Evolutionary conservation across 1,140 invertebrate species (phyloP), one percentile per base, ranked within the genome.

Genomic region (Rhizoglyphus robini): DNA sequence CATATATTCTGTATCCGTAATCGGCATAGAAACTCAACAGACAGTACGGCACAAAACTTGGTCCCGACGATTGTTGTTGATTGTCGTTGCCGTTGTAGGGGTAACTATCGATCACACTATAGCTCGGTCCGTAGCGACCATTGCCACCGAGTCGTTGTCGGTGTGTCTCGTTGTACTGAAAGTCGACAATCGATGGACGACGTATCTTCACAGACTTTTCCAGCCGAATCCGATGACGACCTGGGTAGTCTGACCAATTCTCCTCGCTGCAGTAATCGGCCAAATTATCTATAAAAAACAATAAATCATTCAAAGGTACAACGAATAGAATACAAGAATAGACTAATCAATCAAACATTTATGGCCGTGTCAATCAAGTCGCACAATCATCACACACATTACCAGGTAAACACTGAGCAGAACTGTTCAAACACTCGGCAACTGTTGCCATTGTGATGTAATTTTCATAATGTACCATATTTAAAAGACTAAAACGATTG

Each of bases 181-280:
- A 60, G 27, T 60, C 58, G 18, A 60, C 15, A 11, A 60, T 60
- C 2, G 58, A 60, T 46, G 58, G 58, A 4, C 13, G 29, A 3
- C 58, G 3, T 4, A 60, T 60, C 29, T 60, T 60, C 3, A 60
- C 15, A 15, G 58, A 18, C 27, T 60, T 60, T 46, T 60, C 58
- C 29, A 60, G 29, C 3, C 58, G 58, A 4, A 60, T 60, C 3
- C 15, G 58, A 60, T 60, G 58, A 3, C 58, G 58, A 18, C 58
- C 58, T 15, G 58, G 58, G 29, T 60, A 60, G 27, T 60, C 58
- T 29, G 58, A 60, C 58, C 58, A 60, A n/a, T 18, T 60, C 27
- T 34, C 15, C 27, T 60, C 29, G 3, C 15, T 32, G 29, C 58
- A 60, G 29, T 60, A 60, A 60, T 60, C 58, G 30, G 58, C 58